Conservation (phyloP, 2,888 invertebrate species). For the Polymixis lichenea region DNA sequence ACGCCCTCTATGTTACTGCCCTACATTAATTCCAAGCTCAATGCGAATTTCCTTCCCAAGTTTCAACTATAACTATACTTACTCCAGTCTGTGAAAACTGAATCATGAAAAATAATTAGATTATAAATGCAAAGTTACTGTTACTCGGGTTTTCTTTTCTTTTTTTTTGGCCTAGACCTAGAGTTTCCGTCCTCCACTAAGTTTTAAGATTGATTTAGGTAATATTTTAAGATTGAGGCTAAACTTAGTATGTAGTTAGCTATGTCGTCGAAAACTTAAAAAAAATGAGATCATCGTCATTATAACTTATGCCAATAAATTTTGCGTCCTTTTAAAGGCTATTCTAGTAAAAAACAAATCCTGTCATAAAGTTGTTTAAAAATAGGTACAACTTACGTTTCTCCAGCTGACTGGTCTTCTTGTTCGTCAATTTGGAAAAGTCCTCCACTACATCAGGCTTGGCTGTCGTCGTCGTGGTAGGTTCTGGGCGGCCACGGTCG, state of each 20-base stretch:
- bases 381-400: slow-evolving; percentile 56
- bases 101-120: slow-evolving; percentile 35
- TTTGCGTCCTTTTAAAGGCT: not conserved
- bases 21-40: not conserved
- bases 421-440: slow-evolving; percentile 47
- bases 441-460: slow-evolving; percentile 43
- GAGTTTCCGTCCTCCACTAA: too few species aligned
- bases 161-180: too few species aligned
- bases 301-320: not conserved
- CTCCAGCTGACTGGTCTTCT: slow-evolving; percentile 52
- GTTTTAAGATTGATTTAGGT: not conserved
- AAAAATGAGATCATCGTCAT: not conserved
- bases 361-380: not conserved
- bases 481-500: not conserved
- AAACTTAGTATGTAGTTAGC: not conserved
- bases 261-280: not conserved
- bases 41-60: not conserved
- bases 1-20: slow-evolving; percentile 46
- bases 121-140: not conserved
- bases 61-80: slow-evolving; percentile 41
- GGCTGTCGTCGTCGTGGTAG: slow-evolving; percentile 28
- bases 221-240: not conserved
- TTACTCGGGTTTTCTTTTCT: too few species aligned
- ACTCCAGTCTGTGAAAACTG: slow-evolving; percentile 54
- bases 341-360: not conserved